phyloP scores from a whole-genome alignment of 2,113 vertebrate genomes.

The Seriola rivoliana region DNA sequence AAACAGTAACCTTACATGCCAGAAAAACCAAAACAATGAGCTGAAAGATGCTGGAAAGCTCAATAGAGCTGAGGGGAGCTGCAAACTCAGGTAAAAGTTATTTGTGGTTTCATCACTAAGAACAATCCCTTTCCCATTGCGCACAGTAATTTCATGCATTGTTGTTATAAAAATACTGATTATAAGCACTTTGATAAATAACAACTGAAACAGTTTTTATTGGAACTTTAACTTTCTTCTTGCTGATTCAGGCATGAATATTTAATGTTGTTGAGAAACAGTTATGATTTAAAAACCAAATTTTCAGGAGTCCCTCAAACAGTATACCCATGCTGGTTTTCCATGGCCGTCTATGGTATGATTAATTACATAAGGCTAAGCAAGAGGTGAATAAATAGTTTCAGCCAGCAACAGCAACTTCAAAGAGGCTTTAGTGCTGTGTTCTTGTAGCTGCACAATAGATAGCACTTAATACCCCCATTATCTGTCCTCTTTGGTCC shows the following conservation, averaged over 20 bases:
- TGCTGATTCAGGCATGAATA: background rate
- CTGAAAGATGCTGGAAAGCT: too few species aligned
- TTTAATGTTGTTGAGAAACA: constrained; percentile 2
- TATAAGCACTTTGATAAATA: background rate
- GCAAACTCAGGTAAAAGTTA: background rate
- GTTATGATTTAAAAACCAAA: background rate
- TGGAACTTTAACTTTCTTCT: background rate
- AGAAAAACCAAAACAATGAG: too few species aligned
- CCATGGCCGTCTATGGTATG: background rate
- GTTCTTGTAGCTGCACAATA: constrained; percentile 22
- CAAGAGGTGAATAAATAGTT: constrained; percentile 30
- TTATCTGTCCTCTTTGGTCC: constrained; percentile 50
- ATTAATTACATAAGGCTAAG: constrained; percentile 15
- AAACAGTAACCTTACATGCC: too few species aligned
- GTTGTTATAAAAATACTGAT: background rate
- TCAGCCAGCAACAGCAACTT: constrained; percentile 15
- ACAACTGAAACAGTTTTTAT: background rate
- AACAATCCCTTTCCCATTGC: background rate
- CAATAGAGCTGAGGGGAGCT: background rate
- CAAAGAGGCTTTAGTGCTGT: constrained; percentile 27
- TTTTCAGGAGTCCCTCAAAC: background rate
- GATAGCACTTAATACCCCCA: constrained; percentile 42
- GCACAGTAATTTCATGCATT: background rate
- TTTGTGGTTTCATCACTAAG: too few species aligned
- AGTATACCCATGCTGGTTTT: background rate